phyloP scores from a whole-genome alignment of 2,797 vertebrate species.

The Naso thynnoides region DNA sequence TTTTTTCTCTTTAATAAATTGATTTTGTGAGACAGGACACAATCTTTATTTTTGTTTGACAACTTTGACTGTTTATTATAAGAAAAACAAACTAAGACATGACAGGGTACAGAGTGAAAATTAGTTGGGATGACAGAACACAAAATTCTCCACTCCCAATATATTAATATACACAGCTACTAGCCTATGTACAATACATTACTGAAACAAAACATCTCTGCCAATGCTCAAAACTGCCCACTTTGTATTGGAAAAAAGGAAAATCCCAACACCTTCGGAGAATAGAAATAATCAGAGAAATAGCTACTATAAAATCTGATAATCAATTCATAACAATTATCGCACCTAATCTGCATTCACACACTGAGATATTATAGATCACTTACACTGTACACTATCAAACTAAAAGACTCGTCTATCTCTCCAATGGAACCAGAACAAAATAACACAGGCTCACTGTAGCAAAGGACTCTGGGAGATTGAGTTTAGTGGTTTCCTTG shows the following conservation, averaged over 20 bases:
- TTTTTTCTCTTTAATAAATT: neutral
- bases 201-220: constrained; percentile 38
- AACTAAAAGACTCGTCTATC: constrained; percentile 37
- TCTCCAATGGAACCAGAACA: constrained; percentile 59
- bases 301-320: constrained; percentile 56
- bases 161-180: constrained; percentile 85
- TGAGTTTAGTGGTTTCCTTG: constrained; percentile 75
- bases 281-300: constrained; percentile 47
- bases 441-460: constrained; percentile 76
- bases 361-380: constrained; percentile 61
- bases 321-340: constrained; percentile 59
- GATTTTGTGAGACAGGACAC: neutral
- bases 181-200: constrained; percentile 75
- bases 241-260: neutral
- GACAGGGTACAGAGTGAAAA: constrained; percentile 53
- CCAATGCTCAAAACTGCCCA: constrained; percentile 24
- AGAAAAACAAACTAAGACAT: constrained; percentile 41
- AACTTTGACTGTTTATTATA: constrained; percentile 57
- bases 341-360: constrained; percentile 67
- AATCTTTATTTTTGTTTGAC: constrained; percentile 5
- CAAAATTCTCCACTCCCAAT: constrained; percentile 68
- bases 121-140: constrained; percentile 51
- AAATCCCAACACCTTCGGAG: constrained; percentile 24
- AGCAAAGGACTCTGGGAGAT: constrained; percentile 81
- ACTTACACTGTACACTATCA: constrained; percentile 53